Evolutionary conservation across 1,140 invertebrate genomes (phyloP).

Genomic region (Neotoxoptera formosana): DNA sequence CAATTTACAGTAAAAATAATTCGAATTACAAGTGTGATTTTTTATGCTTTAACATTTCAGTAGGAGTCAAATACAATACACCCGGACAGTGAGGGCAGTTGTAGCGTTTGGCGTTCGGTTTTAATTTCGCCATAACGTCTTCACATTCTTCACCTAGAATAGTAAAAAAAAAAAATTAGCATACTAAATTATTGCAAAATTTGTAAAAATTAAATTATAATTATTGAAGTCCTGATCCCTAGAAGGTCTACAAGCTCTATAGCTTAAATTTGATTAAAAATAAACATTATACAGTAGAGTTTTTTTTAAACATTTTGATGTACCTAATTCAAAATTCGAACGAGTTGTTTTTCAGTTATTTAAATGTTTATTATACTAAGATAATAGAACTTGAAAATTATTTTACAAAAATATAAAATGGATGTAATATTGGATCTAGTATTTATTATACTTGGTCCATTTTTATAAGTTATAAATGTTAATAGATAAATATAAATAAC

Average conservation of each 20-base stretch:
- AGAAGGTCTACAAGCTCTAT: not conserved
- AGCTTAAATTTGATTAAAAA: not conserved
- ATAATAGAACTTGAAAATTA: no score
- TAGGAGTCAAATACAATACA: constrained; percentile 75
- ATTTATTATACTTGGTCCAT: no score
- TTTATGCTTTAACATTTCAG: constrained; percentile 79
- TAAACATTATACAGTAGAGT: not conserved
- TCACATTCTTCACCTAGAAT: constrained; percentile 49
- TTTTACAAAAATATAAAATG: no score
- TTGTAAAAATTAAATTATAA: not conserved
- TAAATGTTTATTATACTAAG: no score
- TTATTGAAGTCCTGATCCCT: not conserved
- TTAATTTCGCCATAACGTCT: constrained; percentile 63
- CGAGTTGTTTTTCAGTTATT: no score
- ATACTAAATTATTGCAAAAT: no score
- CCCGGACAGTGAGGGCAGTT: constrained; percentile 76
- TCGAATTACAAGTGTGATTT: constrained; percentile 63
- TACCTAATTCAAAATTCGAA: no score
- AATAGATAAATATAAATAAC: no score
- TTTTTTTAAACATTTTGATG: no score
- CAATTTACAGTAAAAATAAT: not conserved
- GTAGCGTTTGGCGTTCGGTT: constrained; percentile 74
- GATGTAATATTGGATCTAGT: no score
- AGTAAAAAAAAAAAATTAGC: not conserved
- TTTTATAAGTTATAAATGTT: no score